Percentiles rank a stretch among this genome's conserved stretches.
phyloP scores from a whole-genome alignment of 2,888 invertebrate genomes.

The Synanthedon tipuliformis region DNA sequence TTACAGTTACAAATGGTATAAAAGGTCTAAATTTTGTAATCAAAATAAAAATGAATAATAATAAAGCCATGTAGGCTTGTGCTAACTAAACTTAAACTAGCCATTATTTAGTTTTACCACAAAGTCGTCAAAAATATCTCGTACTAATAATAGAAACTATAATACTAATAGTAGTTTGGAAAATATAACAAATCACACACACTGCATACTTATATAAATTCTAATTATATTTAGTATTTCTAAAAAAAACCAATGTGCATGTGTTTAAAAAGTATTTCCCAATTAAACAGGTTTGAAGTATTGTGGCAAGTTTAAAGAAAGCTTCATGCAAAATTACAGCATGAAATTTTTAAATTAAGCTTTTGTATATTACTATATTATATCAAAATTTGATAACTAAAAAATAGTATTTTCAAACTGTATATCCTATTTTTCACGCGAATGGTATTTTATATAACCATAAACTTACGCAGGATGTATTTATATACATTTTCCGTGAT shows the following conservation, averaged over 20 bases:
- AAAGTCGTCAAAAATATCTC: no score
- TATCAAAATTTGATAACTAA: neutral
- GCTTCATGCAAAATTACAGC: constrained; percentile 25
- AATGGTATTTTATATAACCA: constrained; percentile 11
- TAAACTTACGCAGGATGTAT: no score
- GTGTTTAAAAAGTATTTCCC: neutral
- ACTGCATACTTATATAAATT: neutral
- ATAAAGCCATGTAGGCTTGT: no score
- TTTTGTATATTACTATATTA: constrained; percentile 15
- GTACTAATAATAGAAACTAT: no score
- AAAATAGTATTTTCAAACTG: constrained; percentile 1
- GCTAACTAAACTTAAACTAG: no score
- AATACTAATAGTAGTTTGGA: neutral
- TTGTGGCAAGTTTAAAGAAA: neutral
- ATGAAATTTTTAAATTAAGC: constrained; percentile 26
- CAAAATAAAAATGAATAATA: no score
- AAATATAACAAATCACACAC: neutral
- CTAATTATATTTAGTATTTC: neutral
- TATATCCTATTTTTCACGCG: constrained; percentile 33
- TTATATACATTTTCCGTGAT: no score
- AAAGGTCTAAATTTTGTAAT: no score
- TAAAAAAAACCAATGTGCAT: constrained; percentile 2
- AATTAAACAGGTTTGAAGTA: neutral
- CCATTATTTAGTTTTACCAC: no score
- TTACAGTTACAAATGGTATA: no score